Base-by-base conservation (phyloP, 2,113 vertebrate genomes). In the Colaptes auratus region DNA sequence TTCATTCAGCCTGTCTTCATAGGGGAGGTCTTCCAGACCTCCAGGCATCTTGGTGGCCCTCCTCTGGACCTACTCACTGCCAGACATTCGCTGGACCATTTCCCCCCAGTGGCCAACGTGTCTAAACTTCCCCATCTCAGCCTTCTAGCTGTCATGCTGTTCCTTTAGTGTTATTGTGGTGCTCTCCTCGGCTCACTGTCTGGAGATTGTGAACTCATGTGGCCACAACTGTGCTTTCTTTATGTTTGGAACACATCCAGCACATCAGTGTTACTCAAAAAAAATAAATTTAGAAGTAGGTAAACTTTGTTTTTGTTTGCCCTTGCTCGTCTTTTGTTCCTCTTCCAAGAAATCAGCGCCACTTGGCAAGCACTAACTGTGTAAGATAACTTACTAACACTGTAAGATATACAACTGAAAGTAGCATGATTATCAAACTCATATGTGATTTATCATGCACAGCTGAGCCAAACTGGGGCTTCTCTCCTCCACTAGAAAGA, bases 261-360 rank as follows among this genome's bases (percentile, higher is more conserved):
- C 44, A 61, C 23, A 14, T 48, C 48, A 71, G 6, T 4, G 19
- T 64, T 66, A 80, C 64, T 20, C 25, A n/a, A 61, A 46, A 79
- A 82, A 60, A 83, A 39, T 39, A 39, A 39, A 74, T 50, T 52
- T 52, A 36, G 30, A 79, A 67, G 9, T 19, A 86, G 30, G 42
- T 53, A 86, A 87, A 91, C 3, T 93, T 81, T 82, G 21, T 44
- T 84, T 76, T 73, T 56, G 36, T 89, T 79, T 80, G 35, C 82
- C 76, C 31, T 74, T 60, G 46, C 15, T 82, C 0, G 0, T 79
- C 72, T 77, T 86, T 61, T 86, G 30, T 77, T 93, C 31, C 39
- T 81, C n/a, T 78, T 93, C 89, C 83, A 93, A 92, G 73, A 81
- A 87, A 80, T 58, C 44, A 77, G 17, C 53, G 77, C 56, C 10